Evolutionary conservation across 2,888 invertebrate genomes (phyloP), one percentile per base, ranked within the genome.

Genomic region (Drosophila pseudotalamancana): DNA sequence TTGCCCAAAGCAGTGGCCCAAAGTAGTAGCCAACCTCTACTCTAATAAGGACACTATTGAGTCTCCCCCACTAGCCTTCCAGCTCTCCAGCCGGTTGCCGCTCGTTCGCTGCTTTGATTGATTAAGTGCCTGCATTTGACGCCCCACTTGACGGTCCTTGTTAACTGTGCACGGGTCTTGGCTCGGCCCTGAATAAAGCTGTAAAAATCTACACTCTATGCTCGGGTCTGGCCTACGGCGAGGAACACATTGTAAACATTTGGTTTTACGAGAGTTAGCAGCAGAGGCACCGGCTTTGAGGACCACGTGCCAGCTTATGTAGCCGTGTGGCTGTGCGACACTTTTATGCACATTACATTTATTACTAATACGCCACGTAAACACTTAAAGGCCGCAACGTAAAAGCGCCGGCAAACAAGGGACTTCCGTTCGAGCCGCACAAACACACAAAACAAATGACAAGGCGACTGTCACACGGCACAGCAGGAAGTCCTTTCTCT

Each of bases 361-460:
- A 81, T 81, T 85, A 68, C 85, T 78, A 81, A 85, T 81, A 72
- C 85, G 85, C 79, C 87, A 85, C 82, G 85, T 73, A 81, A 87
- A 87, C 82, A 87, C 82, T 87, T 81, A 81, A 85, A 72, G 76
- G 65, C 25, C 65, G 40, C 25, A 46, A 42, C 56, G 43, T 63
- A 63, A 60, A 51, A 34, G 46, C 57, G 57, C 21, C 53, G 31
- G 63, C 81, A 84, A 87, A 76, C 69, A 70, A 83, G 87, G 57
- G 32, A 73, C 82, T 77, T 87, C 76, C 82, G 72, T 21, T 48
- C 31, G 31, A 53, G 59, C 19, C 27, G 11, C 55, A 39, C 59
- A 74, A 50, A 40, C 53, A 62, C 48, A 71, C 56, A 43, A 54
- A 50, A 71, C 56, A 43, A 54, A 37, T 48, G 54, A 62, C 46